A percentile compares a stretch with the other conserved stretches of the same genome.
These are phyloP conservation scores for Scopus umbretta DNA, from an alignment of 2,113 vertebrate genomes.

Conservation along the genomic window DNA sequence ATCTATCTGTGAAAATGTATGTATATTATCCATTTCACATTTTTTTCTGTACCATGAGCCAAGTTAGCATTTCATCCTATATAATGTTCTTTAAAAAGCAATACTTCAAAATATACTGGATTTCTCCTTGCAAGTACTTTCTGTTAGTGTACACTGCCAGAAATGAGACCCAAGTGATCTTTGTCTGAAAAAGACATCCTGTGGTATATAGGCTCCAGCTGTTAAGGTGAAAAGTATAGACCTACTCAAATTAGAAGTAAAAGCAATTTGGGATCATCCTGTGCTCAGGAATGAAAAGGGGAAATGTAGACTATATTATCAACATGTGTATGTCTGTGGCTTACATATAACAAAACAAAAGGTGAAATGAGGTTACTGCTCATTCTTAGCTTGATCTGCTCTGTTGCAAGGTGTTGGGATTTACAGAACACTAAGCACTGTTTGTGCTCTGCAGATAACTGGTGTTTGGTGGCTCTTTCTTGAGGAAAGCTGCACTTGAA, in stretches of 20 bases:
- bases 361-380: background rate
- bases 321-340: background rate
- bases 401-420: background rate
- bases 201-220: background rate
- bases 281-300: background rate
- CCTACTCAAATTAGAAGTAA: background rate
- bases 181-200: background rate
- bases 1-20: background rate
- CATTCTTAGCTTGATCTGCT: background rate
- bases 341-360: background rate
- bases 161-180: background rate
- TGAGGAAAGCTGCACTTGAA: background rate
- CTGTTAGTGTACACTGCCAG: background rate
- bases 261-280: background rate
- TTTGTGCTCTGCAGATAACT: background rate
- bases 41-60: background rate
- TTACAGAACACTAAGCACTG: background rate
- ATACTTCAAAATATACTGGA: background rate
- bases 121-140: background rate
- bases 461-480: background rate
- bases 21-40: background rate
- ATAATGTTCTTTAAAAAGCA: background rate
- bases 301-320: background rate
- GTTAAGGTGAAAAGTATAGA: background rate
- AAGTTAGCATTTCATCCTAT: background rate